Percentiles rank a stretch among this genome's conserved stretches.
Conservation (phyloP, 2,797 vertebrate genomes). For the Hemibagrus guttatus region DNA sequence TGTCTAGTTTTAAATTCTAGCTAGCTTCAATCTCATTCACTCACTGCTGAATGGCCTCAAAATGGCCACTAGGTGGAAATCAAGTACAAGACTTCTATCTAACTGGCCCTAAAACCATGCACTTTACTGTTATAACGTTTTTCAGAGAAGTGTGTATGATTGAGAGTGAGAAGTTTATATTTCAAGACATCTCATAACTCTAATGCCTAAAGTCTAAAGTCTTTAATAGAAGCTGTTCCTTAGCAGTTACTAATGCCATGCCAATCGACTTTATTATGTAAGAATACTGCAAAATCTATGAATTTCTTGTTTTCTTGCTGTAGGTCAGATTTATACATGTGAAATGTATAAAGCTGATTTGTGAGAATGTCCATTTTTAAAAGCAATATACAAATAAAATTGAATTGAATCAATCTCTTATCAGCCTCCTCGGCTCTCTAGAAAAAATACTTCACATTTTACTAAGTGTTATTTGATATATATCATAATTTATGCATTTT, state of each 20-base stretch:
- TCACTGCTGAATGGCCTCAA: not conserved
- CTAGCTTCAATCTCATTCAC: not conserved
- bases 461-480: not conserved
- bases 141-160: not conserved
- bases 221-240: not conserved
- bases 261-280: not conserved
- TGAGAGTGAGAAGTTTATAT: not conserved
- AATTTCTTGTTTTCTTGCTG: not conserved
- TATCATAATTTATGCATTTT: not conserved
- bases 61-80: conserved; percentile 1
- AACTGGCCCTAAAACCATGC: not conserved
- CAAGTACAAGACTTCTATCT: not conserved
- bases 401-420: too few species aligned
- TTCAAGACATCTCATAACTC: not conserved
- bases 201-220: not conserved
- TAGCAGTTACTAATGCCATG: not conserved
- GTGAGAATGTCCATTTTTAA: too few species aligned
- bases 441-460: not conserved
- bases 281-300: not conserved
- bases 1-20: not conserved
- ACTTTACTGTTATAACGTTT: too few species aligned
- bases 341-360: too few species aligned
- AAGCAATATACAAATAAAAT: too few species aligned
- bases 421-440: too few species aligned
- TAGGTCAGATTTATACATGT: too few species aligned